These are phyloP conservation scores for Chiroxiphia lanceolata DNA, from an alignment of 2,797 vertebrate genomes.

Conservation along the genomic window DNA sequence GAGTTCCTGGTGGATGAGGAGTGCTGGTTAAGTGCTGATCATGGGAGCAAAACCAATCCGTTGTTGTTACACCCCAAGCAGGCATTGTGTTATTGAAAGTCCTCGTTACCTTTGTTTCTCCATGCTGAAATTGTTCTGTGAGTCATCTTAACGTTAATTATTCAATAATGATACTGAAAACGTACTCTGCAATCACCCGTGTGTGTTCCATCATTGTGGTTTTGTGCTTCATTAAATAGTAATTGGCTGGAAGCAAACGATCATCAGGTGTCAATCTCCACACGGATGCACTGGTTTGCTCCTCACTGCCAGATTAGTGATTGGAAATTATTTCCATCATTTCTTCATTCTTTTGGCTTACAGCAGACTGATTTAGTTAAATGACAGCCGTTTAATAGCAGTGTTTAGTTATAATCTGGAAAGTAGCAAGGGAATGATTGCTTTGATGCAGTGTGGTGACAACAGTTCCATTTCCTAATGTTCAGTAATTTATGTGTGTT, in stretches of 20 bases:
- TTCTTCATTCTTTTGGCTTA: conserved; percentile 44
- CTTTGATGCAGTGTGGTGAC: neutral
- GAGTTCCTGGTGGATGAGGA: neutral
- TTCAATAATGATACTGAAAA: conserved; percentile 49
- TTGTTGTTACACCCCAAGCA: conserved; percentile 7
- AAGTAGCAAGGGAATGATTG: neutral
- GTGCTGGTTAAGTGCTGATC: neutral
- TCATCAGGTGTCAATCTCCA: conserved; percentile 56
- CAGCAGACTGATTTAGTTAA: conserved; percentile 21
- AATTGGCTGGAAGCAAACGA: conserved; percentile 70
- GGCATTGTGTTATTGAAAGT: conserved; percentile 24
- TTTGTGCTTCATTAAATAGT: conserved; percentile 72
- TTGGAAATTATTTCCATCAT: conserved; percentile 35
- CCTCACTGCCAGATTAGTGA: conserved; percentile 31
- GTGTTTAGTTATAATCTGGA: neutral
- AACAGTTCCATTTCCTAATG: neutral
- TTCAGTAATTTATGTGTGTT: neutral
- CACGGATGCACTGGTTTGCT: conserved; percentile 41
- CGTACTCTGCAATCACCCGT: conserved; percentile 24
- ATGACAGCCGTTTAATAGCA: neutral
- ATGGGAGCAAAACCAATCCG: neutral
- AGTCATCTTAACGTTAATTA: conserved; percentile 62
- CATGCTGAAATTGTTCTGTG: neutral
- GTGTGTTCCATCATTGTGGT: conserved; percentile 44
- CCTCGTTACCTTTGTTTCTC: conserved; percentile 18